Evolutionary conservation across 2,797 vertebrate species (phyloP).

Genomic region (Martes flavigula): DNA sequence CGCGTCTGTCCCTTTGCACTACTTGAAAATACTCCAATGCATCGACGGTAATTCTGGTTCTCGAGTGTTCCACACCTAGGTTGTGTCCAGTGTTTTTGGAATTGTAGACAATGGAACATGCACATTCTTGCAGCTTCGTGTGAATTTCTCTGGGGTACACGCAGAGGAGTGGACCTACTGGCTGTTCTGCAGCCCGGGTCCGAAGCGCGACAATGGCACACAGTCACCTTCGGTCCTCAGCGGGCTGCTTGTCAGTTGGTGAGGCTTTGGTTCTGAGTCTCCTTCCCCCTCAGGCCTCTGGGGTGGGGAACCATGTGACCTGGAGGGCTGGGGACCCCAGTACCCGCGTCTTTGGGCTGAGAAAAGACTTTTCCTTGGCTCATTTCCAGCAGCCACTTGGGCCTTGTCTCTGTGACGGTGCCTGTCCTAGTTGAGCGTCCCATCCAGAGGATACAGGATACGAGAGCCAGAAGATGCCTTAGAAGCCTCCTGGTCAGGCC

Average conservation of each 20-base stretch:
- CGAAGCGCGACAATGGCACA: neutral
- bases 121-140: neutral
- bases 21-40: rapidly evolving
- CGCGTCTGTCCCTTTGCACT: rapidly evolving
- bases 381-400: neutral
- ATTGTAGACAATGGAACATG: neutral
- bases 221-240: rapidly evolving
- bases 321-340: neutral
- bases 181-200: neutral
- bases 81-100: neutral
- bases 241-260: neutral
- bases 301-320: neutral
- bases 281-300: neutral
- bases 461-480: neutral
- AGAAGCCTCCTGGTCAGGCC: neutral
- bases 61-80: neutral
- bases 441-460: rapidly evolving
- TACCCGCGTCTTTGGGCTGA: neutral
- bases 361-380: slow-evolving; percentile 39
- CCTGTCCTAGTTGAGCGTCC: neutral
- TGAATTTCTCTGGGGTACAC: neutral
- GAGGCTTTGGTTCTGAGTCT: neutral
- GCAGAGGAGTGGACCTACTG: neutral
- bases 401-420: neutral
- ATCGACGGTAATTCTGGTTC: neutral